Evolutionary conservation across 2,888 invertebrate species (phyloP).

Genomic region (Microctonus aethiopoides): DNA sequence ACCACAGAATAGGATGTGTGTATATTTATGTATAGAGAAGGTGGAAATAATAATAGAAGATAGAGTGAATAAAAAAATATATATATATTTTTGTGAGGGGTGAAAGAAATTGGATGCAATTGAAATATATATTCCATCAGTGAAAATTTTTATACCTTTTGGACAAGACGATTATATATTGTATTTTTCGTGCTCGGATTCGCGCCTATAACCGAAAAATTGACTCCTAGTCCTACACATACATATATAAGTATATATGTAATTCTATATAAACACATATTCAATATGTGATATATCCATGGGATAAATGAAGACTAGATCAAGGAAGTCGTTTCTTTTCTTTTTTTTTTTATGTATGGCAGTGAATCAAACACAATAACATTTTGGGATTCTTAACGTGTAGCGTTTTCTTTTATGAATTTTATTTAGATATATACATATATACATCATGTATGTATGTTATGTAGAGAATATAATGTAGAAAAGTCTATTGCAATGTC

Average conservation of each 20-base stretch:
- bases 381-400: slow-evolving; percentile 1
- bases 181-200: slow-evolving; percentile 44
- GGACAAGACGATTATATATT: slow-evolving; percentile 53
- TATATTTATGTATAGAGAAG: background rate
- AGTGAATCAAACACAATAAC: background rate
- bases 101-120: slow-evolving; percentile 35
- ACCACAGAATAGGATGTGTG: slow-evolving; percentile 40
- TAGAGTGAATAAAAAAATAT: slow-evolving; percentile 25
- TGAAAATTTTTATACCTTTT: too few relatives aligned
- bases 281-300: background rate
- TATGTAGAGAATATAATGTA: background rate
- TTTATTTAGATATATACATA: too few relatives aligned
- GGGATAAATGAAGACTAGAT: background rate
- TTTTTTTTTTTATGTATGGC: background rate
- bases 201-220: slow-evolving; percentile 52
- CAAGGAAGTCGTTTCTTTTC: background rate
- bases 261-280: background rate
- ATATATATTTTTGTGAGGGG: slow-evolving; percentile 28
- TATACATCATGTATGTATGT: too few relatives aligned
- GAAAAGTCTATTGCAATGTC: too few relatives aligned
- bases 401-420: background rate
- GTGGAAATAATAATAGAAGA: slow-evolving; percentile 6
- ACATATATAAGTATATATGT: background rate
- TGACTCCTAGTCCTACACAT: slow-evolving; percentile 42
- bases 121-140: slow-evolving; percentile 32